Base-by-base conservation (phyloP, 1,140 invertebrate genomes). In the Ceratoteleas bidentatus region DNA sequence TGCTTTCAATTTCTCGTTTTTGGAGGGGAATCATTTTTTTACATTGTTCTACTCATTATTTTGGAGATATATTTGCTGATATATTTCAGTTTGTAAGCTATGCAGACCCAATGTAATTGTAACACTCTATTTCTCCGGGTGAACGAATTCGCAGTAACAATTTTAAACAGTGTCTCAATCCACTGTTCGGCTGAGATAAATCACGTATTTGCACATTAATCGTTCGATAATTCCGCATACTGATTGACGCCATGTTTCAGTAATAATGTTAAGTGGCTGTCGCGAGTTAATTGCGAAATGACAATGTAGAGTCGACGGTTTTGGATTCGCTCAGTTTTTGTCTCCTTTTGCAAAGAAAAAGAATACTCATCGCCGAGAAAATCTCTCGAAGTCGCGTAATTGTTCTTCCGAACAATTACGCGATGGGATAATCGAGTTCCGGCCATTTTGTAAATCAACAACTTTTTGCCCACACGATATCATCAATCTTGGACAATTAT, bases 241-340 rank as follows among this genome's bases (percentile, higher is more conserved):
- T 49, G 16, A 60, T 58, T 8, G 14, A 8, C 34, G 54, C 0
- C 32, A 2, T 58, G 5, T 24, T n/a, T 32, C 9, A 70, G 43
- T 60, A 60, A 61, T 53, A 72, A 61, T 32, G 49, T 53, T 72
- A 49, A 61, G 54, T 45, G 34, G 13, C 16, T 8, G 9, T 54
- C 33, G 47, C 2, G 45, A 60, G 36, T 61, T 61, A 43, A 72
- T 72, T 61, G 45, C 36, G 45, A 50, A 49, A 58, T 45, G 13
- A 47, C 64, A 66, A 57, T 38, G 40, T 45, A 54, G 58, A 69
- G 8, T 49, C 24, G 36, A 38, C 49, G 34, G 14, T 57, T 68
- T 68, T 54, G 53, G 65, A 68, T 49, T 68, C 53, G 43, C 36
- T 6, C 43, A n/a, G 10, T 45, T 45, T 45, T 45, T 40, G 38